A percentile compares a stretch with the other conserved stretches of the same genome.
Evolutionary conservation across 2,797 vertebrate species (phyloP).

Genomic region (Siniperca undulata): DNA sequence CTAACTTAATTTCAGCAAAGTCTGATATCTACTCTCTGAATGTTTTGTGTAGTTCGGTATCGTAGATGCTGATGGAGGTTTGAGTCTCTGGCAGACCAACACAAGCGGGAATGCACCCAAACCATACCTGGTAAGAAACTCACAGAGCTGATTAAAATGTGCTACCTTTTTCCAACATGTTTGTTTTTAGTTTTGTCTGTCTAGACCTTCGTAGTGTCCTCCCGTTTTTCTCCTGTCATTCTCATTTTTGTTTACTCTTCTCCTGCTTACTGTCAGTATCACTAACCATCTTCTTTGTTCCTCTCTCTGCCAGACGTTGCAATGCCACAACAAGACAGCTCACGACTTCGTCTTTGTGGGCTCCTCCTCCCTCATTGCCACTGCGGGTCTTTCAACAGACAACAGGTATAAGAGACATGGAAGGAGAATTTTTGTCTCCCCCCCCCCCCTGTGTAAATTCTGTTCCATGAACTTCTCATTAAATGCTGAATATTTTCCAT

Average conservation of each 20-base stretch:
- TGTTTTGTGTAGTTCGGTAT: slow-evolving; percentile 91
- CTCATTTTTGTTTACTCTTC: slow-evolving; percentile 26
- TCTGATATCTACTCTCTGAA: slow-evolving; percentile 33
- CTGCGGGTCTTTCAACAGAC: slow-evolving; percentile 95
- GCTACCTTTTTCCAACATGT: background rate
- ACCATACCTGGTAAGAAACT: slow-evolving; percentile 92
- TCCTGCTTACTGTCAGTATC: slow-evolving; percentile 48
- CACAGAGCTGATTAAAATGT: background rate
- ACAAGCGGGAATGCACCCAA: slow-evolving; percentile 92
- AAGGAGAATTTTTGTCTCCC: background rate
- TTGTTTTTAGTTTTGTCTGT: slow-evolving; percentile 6
- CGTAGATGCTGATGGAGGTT: slow-evolving; percentile 94
- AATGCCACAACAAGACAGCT: slow-evolving; percentile 98
- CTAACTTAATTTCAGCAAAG: background rate
- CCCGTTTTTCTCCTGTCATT: slow-evolving; percentile 22
- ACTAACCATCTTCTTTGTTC: slow-evolving; percentile 41
- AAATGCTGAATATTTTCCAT: slow-evolving; percentile 6
- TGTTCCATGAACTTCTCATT: slow-evolving; percentile 15
- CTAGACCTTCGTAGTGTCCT: slow-evolving; percentile 5
- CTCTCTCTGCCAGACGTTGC: slow-evolving; percentile 89
- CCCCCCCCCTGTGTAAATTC: background rate
- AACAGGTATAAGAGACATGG: slow-evolving; percentile 87
- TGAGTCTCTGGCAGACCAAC: slow-evolving; percentile 98
- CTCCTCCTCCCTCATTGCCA: slow-evolving; percentile 96
- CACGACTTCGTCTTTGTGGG: slow-evolving; percentile 98